Conservation (phyloP, 2,888 invertebrate species). For the Thysanoteuthis rhombus region DNA sequence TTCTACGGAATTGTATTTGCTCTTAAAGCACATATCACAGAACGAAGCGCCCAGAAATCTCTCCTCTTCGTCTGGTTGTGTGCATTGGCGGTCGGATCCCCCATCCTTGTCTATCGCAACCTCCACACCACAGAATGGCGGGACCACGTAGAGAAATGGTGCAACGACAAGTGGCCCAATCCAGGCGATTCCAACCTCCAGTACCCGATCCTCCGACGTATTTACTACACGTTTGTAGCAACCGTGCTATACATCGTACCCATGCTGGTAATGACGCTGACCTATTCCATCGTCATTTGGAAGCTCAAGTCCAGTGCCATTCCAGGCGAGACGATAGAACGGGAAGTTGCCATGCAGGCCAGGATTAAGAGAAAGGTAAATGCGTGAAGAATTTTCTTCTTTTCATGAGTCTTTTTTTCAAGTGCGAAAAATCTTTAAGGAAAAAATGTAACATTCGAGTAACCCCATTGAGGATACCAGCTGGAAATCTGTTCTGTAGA, state of each 20-base stretch:
- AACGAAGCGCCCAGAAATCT: constrained; percentile 75
- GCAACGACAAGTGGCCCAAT: constrained; percentile 72
- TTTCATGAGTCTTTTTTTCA: no score
- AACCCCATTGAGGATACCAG: no score
- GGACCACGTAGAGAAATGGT: constrained; percentile 80
- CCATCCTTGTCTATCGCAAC: constrained; percentile 64
- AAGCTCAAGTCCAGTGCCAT: constrained; percentile 71
- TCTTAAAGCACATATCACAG: constrained; percentile 76
- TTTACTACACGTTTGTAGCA: constrained; percentile 83
- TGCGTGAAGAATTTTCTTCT: not conserved
- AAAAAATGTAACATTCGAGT: no score
- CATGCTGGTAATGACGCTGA: constrained; percentile 77
- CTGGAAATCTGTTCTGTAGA: no score
- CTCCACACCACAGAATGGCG: constrained; percentile 78
- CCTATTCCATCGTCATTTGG: constrained; percentile 77
- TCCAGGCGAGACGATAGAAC: constrained; percentile 63
- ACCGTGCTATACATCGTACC: constrained; percentile 82
- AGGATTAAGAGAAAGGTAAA: constrained; percentile 57
- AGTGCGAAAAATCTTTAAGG: no score
- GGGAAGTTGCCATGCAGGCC: constrained; percentile 54
- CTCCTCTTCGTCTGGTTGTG: constrained; percentile 77
- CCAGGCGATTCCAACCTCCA: constrained; percentile 36
- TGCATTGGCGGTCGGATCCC: constrained; percentile 73
- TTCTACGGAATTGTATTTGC: constrained; percentile 82
- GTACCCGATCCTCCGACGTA: constrained; percentile 71